Conservation (phyloP, 1,140 invertebrate genomes). For the Proales similis region DNA sequence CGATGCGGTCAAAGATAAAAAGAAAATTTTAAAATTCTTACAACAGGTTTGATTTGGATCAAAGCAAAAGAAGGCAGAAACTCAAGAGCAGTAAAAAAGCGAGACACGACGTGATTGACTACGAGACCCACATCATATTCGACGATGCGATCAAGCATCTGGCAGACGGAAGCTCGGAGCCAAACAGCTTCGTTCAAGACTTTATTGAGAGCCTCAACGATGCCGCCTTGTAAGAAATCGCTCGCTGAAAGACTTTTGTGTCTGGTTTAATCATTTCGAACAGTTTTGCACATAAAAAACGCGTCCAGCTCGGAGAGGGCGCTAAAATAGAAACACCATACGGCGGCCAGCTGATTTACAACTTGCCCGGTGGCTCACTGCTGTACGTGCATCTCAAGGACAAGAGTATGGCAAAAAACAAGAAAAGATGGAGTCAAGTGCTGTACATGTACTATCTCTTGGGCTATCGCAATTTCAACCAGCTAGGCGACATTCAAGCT, state of each 20-base stretch:
- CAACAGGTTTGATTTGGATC: conserved; percentile 34
- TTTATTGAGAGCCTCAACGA: conserved; percentile 43
- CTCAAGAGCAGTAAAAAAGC: too few species aligned
- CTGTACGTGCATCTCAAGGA: conserved; percentile 54
- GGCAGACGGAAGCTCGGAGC: conserved; percentile 22
- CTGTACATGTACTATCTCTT: conserved; percentile 99
- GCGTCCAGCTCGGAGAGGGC: conserved; percentile 41
- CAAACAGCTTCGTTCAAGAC: conserved; percentile 43
- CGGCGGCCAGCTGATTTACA: conserved; percentile 52
- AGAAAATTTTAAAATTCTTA: neutral
- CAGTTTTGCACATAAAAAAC: conserved; percentile 39
- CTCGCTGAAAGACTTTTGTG: neutral
- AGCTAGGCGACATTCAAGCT: conserved; percentile 9
- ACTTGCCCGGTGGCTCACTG: conserved; percentile 52
- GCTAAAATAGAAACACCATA: conserved; percentile 54
- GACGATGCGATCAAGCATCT: conserved; percentile 31
- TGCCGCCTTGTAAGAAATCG: conserved; percentile 40
- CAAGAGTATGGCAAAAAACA: conserved; percentile 53
- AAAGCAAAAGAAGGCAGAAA: conserved; percentile 1
- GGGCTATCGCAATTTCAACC: conserved; percentile 66
- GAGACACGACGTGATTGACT: conserved; percentile 22
- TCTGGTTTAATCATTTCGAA: neutral
- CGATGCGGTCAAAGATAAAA: neutral
- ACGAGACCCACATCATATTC: conserved; percentile 34
- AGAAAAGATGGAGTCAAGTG: conserved; percentile 54